phyloP scores from a whole-genome alignment of 2,797 vertebrate species.

The Sardinella longiceps region DNA sequence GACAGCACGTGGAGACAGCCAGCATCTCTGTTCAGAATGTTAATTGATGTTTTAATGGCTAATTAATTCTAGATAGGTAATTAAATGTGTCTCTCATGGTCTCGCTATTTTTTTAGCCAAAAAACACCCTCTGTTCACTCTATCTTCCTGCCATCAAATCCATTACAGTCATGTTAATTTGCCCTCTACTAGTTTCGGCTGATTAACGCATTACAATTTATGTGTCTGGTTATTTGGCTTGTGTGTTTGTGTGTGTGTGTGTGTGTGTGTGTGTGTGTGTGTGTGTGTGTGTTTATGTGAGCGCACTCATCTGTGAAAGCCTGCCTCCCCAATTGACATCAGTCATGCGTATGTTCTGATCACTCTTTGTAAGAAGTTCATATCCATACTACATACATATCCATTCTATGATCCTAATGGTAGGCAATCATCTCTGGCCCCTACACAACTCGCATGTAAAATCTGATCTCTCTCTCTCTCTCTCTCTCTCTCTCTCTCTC shows the following conservation, averaged over 20 bases:
- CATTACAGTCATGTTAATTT: slow-evolving; percentile 70
- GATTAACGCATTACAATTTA: slow-evolving; percentile 46
- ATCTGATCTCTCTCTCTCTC: neutral
- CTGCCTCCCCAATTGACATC: neutral
- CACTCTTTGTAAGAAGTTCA: neutral
- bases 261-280: neutral
- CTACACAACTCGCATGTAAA: neutral
- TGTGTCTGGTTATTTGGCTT: neutral
- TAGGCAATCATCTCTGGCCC: too few relatives aligned
- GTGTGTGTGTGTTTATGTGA: neutral
- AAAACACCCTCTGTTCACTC: neutral
- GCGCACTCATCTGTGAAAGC: neutral
- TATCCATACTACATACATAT: neutral
- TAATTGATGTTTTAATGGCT: slow-evolving; percentile 72
- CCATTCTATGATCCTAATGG: too few relatives aligned
- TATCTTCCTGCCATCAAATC: slow-evolving; percentile 52
- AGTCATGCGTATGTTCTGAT: neutral
- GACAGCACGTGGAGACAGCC: slow-evolving; percentile 38
- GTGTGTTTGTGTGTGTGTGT: neutral
- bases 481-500: neutral
- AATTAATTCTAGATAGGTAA: slow-evolving; percentile 76
- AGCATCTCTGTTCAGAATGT: slow-evolving; percentile 64
- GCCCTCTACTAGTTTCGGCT: slow-evolving; percentile 56
- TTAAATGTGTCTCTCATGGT: slow-evolving; percentile 54
- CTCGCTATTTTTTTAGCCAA: neutral